phyloP scores from a whole-genome alignment of 2,113 vertebrate genomes.

The Ranitomeya variabilis region DNA sequence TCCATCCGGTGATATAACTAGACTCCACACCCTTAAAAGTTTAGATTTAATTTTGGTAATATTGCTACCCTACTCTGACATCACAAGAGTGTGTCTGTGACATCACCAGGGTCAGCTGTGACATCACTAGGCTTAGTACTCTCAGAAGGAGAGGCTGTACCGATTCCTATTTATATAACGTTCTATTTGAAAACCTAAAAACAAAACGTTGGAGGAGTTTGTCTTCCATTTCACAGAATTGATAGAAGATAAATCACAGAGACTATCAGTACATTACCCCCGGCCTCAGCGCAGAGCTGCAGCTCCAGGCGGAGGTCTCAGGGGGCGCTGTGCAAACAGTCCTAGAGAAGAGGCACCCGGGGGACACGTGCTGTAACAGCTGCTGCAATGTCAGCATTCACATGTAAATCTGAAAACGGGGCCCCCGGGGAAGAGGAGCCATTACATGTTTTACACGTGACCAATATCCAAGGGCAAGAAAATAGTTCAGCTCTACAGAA shows the following conservation, averaged over 20 bases:
- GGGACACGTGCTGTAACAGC: not conserved
- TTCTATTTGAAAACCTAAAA: not conserved
- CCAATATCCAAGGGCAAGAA: not conserved
- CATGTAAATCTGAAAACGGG: not conserved
- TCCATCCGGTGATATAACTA: not conserved
- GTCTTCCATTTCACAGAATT: no score
- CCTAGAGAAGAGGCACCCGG: not conserved
- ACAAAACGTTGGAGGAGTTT: no score
- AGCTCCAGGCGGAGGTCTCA: not conserved
- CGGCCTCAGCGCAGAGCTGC: not conserved
- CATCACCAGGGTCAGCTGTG: not conserved
- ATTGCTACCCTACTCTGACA: not conserved
- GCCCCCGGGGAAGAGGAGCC: not conserved
- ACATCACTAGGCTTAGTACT: not conserved
- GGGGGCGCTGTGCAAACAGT: constrained; percentile 3
- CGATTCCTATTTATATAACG: not conserved
- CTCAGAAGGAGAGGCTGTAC: no score
- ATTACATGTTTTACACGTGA: not conserved
- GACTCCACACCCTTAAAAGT: not conserved
- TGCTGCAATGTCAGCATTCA: not conserved
- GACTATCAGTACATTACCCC: not conserved
- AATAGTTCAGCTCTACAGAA: not conserved
- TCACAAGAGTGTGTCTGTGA: not conserved
- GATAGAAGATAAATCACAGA: not conserved
- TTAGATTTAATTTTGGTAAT: not conserved